Conservation (phyloP, 2,797 vertebrate species). For the Muscicapa comitata region DNA sequence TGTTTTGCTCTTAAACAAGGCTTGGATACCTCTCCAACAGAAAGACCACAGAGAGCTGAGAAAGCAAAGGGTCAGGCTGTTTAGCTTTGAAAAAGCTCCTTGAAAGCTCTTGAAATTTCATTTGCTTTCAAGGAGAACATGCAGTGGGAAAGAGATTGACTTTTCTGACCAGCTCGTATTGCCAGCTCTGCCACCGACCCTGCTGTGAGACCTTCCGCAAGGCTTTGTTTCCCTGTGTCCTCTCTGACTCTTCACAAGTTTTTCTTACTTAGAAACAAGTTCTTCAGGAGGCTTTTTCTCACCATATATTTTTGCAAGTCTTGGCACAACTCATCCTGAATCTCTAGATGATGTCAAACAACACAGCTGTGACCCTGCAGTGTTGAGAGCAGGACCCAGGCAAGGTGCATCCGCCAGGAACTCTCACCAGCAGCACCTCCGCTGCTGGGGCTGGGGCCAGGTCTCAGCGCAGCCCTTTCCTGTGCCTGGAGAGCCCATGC, state of each 20-base stretch:
- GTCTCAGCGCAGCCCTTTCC: background rate
- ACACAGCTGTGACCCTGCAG: background rate
- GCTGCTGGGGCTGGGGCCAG: fast-evolving
- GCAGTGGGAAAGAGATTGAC: background rate
- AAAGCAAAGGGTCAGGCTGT: background rate
- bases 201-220: background rate
- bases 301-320: background rate
- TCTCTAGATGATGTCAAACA: background rate
- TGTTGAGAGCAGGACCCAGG: background rate
- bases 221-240: background rate
- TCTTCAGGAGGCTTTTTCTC: background rate
- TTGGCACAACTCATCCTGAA: background rate
- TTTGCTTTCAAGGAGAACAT: background rate
- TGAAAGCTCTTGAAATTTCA: background rate
- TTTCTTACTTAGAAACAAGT: background rate
- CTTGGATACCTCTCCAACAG: background rate
- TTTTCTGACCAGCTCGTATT: background rate
- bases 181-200: background rate
- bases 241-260: background rate
- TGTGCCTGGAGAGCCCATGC: fast-evolving
- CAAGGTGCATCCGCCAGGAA: fast-evolving
- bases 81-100: background rate
- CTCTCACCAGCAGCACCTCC: background rate
- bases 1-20: background rate
- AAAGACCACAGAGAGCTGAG: background rate